Evolutionary conservation across 2,113 vertebrate genomes (phyloP).

Genomic region (Felis chaus): DNA sequence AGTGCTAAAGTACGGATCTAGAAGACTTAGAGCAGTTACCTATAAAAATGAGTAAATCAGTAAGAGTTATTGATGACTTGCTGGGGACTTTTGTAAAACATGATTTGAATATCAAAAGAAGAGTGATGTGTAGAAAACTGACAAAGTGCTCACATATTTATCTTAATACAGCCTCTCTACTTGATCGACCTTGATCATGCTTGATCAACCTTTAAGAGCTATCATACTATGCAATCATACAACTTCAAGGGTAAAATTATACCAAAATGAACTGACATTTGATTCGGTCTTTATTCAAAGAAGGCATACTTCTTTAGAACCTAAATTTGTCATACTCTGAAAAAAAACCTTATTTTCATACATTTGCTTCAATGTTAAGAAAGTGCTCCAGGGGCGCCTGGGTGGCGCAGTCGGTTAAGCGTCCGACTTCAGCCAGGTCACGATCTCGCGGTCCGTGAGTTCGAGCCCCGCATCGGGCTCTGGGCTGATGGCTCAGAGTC

Average conservation of each 20-base stretch:
- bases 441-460: too few relatives aligned
- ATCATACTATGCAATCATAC: not conserved
- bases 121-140: not conserved
- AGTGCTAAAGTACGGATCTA: not conserved
- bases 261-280: not conserved
- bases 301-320: not conserved
- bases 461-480: too few relatives aligned
- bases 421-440: too few relatives aligned
- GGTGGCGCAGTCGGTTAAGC: too few relatives aligned
- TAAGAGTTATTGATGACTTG: not conserved
- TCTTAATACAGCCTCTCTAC: not conserved
- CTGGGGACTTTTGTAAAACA: not conserved
- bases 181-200: not conserved
- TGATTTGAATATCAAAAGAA: not conserved
- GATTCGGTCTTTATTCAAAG: not conserved
- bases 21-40: not conserved
- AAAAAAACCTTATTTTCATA: slow-evolving; percentile 7
- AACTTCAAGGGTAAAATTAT: slow-evolving; percentile 12
- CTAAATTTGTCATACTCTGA: not conserved
- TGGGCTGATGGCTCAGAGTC: too few relatives aligned
- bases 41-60: not conserved
- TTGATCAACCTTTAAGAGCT: not conserved
- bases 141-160: not conserved
- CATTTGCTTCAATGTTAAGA: slow-evolving; percentile 40
- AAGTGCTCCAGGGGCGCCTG: not conserved